A percentile compares a stretch with the other conserved stretches of the same genome.
phyloP scores from a whole-genome alignment of 2,113 vertebrate species.

The Irena cyanogastra region DNA sequence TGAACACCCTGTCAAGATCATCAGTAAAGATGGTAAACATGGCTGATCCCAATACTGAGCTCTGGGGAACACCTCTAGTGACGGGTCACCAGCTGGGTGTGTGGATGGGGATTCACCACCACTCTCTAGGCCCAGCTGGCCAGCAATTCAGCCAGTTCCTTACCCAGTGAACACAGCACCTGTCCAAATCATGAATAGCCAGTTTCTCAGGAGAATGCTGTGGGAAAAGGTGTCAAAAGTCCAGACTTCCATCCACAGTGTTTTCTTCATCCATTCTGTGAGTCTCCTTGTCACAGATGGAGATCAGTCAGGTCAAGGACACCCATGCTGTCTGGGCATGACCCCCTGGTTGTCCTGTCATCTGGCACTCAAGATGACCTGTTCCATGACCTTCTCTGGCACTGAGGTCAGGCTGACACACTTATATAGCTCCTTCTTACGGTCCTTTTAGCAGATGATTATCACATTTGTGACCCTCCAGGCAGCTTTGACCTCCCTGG shows the following conservation, averaged over 20 bases:
- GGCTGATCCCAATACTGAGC: not conserved
- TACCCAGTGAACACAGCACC: not conserved
- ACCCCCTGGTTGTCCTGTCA: not conserved
- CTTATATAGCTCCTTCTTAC: not conserved
- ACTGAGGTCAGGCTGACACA: not conserved
- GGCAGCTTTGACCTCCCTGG: not conserved
- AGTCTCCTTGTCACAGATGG: not conserved
- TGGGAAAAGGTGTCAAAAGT: not conserved
- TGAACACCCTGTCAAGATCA: rapidly evolving
- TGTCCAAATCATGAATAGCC: not conserved
- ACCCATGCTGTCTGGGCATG: too few species aligned
- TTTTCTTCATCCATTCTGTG: not conserved
- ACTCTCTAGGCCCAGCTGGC: not conserved
- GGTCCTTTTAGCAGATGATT: not conserved
- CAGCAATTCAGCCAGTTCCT: not conserved
- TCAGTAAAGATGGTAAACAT: not conserved
- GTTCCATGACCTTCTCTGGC: not conserved
- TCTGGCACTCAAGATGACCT: not conserved
- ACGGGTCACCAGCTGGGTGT: not conserved
- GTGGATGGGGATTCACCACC: too few species aligned
- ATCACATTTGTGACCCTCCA: not conserved
- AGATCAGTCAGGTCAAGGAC: not conserved
- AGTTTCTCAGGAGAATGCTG: not conserved
- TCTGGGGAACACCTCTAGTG: not conserved
- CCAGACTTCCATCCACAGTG: not conserved